These are phyloP conservation scores for Zapus hudsonius DNA, from an alignment of 2,113 vertebrate genomes.

Conservation along the genomic window DNA sequence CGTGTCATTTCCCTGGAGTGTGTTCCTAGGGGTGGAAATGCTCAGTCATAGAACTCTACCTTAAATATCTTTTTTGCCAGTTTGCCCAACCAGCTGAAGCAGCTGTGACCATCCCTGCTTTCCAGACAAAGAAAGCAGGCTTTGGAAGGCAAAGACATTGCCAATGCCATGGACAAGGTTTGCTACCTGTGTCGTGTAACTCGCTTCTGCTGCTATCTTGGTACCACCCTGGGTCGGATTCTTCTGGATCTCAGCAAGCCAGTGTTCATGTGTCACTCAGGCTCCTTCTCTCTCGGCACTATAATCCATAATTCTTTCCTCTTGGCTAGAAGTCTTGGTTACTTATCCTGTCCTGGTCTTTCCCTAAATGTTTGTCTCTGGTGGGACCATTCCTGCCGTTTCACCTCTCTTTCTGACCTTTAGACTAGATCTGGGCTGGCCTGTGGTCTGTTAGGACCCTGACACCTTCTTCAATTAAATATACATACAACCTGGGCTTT, in stretches of 20 bases:
- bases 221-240: not conserved
- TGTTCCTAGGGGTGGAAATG: not conserved
- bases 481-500: not conserved
- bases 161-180: not conserved
- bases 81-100: not conserved
- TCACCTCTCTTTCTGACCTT: not conserved
- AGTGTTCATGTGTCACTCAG: not conserved
- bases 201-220: rapidly evolving
- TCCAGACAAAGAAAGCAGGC: not conserved
- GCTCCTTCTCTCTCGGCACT: not conserved
- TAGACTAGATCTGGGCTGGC: not conserved
- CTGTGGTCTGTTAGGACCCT: not conserved
- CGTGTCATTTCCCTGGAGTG: not conserved
- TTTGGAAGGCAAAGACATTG: not conserved
- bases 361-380: not conserved
- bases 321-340: not conserved
- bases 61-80: not conserved
- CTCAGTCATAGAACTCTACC: not conserved
- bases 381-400: not conserved
- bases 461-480: not conserved
- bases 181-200: not conserved
- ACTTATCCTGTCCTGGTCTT: not conserved
- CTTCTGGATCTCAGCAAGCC: not conserved
- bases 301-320: not conserved
- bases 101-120: not conserved